Base-by-base conservation (phyloP, 2,888 invertebrate genomes). In the Troides aeacus region DNA sequence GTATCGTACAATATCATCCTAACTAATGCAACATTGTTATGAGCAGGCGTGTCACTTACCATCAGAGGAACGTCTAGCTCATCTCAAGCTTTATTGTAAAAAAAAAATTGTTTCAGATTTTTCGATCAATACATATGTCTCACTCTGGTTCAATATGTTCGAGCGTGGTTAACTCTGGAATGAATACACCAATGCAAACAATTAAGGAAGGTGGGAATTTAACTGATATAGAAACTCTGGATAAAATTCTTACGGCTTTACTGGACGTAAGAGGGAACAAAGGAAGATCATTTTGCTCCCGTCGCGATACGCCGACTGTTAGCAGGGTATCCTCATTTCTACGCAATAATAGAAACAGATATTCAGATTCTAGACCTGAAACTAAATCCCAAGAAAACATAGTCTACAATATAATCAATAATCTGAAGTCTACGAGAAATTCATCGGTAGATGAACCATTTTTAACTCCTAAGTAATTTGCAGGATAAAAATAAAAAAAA, bases 141-240 rank as follows among this genome's bases (percentile, higher is more conserved):
- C 82, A 83, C 62, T 79, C 85, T 0, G 77, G 79, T 7, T 87
- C 91, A 0, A 75, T 82, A 64, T 78, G 84, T 42, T 86, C 89
- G 1, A 90, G 88, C 73, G 75, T 81, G 53, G 73, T 85, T 21
- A 80, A 85, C 63, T 87, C 90, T 1, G 86, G 85, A 4, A 77
- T 79, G 24, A 79, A 85, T 17, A 85, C 92, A 8, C 87, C 90
- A 42, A 69, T 76, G 69, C 75, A 72, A 69, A 71, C 74, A 30
- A 73, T 72, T 21, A 76, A 75, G 62, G 65, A 83, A 79, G 71
- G 74, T 57, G 90, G 93, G 0, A 93, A 89, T 74, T 78, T 89
- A 12, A 94, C 94, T 71, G 95, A 95, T 75, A 93, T 95, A 53
- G 94, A 93, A 42, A 93, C 93, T 2, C 83, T 95, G 63, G 95